Percentiles rank a stretch among this genome's conserved stretches.
phyloP scores from a whole-genome alignment of 2,113 vertebrate species.

The Myotis lucifugus region DNA sequence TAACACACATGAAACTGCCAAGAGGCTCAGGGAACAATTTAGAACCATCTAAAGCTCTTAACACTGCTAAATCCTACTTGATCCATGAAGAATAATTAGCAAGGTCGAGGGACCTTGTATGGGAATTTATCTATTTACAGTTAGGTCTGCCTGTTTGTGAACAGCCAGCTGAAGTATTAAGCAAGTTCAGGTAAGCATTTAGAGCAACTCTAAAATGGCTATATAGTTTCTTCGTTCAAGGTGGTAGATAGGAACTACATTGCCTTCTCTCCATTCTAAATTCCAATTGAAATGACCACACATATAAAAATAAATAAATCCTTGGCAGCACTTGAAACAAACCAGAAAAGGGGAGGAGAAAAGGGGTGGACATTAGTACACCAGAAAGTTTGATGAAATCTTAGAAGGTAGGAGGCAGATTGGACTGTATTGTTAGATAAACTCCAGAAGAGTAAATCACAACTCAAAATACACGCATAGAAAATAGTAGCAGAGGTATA shows the following conservation, averaged over 20 bases:
- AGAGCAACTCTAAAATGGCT: neutral
- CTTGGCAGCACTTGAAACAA: neutral
- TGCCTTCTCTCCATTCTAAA: neutral
- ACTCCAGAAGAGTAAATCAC: neutral
- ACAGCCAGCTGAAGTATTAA: constrained; percentile 24
- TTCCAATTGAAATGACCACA: neutral
- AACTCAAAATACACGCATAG: neutral
- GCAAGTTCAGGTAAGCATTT: neutral
- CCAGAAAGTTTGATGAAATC: neutral
- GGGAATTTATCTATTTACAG: constrained; percentile 66
- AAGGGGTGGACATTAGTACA: neutral
- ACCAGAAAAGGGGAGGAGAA: neutral
- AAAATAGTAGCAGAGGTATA: neutral
- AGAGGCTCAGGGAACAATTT: constrained; percentile 59
- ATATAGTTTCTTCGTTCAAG: neutral
- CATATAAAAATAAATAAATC: constrained; percentile 41
- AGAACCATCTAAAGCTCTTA: constrained; percentile 65
- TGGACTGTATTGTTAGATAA: neutral
- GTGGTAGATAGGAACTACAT: neutral
- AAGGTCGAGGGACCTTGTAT: constrained; percentile 59
- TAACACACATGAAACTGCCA: constrained; percentile 48
- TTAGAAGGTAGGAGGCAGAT: neutral
- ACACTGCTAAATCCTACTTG: constrained; percentile 69
- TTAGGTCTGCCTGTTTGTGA: constrained; percentile 55
- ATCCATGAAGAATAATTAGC: constrained; percentile 72